Percentiles rank a stretch among this genome's conserved stretches.
Conservation (phyloP, 1,140 invertebrate genomes). For the Battus philenor region DNA sequence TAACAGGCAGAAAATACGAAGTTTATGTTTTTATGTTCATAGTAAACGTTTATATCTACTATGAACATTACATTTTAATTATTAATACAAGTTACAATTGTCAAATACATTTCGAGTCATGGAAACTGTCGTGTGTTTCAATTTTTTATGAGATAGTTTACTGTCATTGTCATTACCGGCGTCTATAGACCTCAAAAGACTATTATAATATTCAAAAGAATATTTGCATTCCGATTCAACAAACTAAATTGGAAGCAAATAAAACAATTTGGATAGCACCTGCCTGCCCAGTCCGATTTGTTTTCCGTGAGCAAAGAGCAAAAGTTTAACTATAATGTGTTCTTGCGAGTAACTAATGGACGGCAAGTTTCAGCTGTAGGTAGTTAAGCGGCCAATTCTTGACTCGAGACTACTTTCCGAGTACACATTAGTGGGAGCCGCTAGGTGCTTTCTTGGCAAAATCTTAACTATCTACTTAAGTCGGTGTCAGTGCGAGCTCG, state of each 20-base stretch:
- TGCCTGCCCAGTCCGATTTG: constrained; percentile 38
- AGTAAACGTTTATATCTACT: no score
- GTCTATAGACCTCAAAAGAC: no score
- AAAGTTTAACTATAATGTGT: constrained; percentile 69
- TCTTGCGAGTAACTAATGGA: constrained; percentile 64
- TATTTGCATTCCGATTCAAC: not conserved
- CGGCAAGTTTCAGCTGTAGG: constrained; percentile 60
- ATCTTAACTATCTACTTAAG: constrained; percentile 72
- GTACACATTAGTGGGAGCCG: constrained; percentile 62
- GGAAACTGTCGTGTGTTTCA: no score
- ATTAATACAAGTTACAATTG: no score
- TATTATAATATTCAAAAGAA: no score
- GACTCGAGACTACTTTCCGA: constrained; percentile 63
- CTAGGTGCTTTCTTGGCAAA: constrained; percentile 52
- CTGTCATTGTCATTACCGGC: no score
- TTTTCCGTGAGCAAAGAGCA: constrained; percentile 46
- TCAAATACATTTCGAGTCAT: no score
- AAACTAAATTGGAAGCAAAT: constrained; percentile 20
- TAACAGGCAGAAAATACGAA: no score
- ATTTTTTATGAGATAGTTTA: no score
- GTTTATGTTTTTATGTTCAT: no score
- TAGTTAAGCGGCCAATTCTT: constrained; percentile 65
- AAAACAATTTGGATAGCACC: constrained; percentile 31
- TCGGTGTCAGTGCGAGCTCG: constrained; percentile 56
- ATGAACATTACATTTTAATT: no score